Percentiles rank a stretch among this genome's conserved stretches.
phyloP scores from a whole-genome alignment of 2,113 vertebrate genomes.

The Ciconia stormi region DNA sequence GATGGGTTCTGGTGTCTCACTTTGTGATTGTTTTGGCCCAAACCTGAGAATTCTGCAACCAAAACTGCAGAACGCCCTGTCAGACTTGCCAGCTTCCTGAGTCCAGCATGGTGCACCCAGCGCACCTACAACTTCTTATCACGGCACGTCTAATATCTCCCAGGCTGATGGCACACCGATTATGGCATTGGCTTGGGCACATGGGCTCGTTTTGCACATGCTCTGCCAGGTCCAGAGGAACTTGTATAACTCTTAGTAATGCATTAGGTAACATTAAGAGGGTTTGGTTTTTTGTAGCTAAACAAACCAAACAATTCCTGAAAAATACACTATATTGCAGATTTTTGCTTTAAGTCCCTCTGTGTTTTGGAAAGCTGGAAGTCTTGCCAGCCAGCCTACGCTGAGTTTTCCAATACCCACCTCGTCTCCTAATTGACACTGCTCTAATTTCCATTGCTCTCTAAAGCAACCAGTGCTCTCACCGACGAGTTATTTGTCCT shows the following conservation, averaged over 20 bases:
- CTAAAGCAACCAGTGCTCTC: background rate
- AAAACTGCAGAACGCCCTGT: background rate
- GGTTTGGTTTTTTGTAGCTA: background rate
- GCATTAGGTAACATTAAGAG: background rate
- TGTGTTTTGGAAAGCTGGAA: background rate
- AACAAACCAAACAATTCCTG: background rate
- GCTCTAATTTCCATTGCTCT: background rate
- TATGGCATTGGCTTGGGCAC: background rate
- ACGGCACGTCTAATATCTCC: rapidly evolving
- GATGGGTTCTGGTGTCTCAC: background rate
- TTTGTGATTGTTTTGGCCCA: background rate
- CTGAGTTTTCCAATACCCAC: background rate
- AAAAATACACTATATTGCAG: background rate
- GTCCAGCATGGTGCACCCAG: background rate
- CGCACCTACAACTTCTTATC: background rate
- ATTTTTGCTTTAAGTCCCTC: background rate
- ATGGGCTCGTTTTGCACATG: background rate
- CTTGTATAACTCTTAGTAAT: background rate
- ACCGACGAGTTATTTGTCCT: background rate
- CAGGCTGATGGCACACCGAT: background rate
- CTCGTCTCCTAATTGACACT: background rate
- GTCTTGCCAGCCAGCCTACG: background rate
- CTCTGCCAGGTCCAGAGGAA: background rate
- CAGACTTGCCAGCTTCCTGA: rapidly evolving
- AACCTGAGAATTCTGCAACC: background rate